Percentiles rank a stretch among this genome's conserved stretches.
phyloP scores from a whole-genome alignment of 2,113 vertebrate genomes.

The Collichthys lucidus region DNA sequence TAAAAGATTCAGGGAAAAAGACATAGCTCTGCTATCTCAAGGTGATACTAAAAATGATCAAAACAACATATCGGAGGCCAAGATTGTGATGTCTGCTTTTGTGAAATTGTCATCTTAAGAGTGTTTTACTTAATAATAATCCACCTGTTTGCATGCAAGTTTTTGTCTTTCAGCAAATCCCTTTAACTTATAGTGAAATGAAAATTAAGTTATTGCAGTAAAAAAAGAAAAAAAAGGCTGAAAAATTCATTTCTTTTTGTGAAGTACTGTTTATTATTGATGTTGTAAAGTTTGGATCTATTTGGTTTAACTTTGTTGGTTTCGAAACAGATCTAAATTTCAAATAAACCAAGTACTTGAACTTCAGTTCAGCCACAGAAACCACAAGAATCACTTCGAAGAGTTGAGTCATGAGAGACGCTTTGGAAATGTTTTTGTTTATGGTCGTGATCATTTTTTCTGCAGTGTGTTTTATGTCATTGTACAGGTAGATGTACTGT shows the following conservation, averaged over 20 bases:
- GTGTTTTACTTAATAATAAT: slow-evolving; percentile 28
- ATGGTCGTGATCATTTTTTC: slow-evolving; percentile 14
- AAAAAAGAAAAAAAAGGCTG: not conserved
- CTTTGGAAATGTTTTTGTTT: slow-evolving; percentile 13
- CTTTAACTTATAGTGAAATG: slow-evolving; percentile 29
- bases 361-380: not conserved
- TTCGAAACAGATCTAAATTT: not conserved
- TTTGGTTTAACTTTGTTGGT: not conserved
- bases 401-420: not conserved
- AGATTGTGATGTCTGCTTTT: slow-evolving; percentile 46
- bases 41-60: slow-evolving; percentile 74
- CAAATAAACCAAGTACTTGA: not conserved
- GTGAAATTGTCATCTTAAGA: slow-evolving; percentile 38
- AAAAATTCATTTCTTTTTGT: slow-evolving; percentile 3
- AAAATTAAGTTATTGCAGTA: slow-evolving; percentile 8
- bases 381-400: not conserved
- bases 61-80: slow-evolving; percentile 47
- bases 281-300: not conserved
- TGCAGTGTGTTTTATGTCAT: slow-evolving; percentile 17
- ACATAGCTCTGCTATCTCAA: slow-evolving; percentile 40
- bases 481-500: slow-evolving; percentile 15
- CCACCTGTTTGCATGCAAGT: slow-evolving; percentile 63
- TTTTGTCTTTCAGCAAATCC: slow-evolving; percentile 51
- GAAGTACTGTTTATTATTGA: not conserved
- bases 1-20: slow-evolving; percentile 26